phyloP scores from a whole-genome alignment of 2,888 invertebrate species.

The Ophion ellenae region DNA sequence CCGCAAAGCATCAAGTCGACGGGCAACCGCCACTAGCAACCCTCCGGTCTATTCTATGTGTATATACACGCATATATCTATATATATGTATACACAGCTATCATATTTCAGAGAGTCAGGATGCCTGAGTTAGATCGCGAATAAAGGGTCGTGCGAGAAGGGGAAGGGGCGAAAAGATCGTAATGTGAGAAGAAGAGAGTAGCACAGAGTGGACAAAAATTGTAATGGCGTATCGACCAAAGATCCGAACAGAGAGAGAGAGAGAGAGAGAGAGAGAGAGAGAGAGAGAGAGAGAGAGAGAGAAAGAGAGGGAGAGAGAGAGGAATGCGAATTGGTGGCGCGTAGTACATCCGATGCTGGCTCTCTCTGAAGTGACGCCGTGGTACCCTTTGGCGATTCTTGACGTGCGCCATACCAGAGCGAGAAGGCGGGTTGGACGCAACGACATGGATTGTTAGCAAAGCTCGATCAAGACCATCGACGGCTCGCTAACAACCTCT shows the following conservation, averaged over 20 bases:
- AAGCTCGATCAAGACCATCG: constrained; percentile 76
- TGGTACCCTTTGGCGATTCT: constrained; percentile 73
- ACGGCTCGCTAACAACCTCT: constrained; percentile 80
- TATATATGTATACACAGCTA: constrained; percentile 66
- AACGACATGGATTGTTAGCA: constrained; percentile 74
- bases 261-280: constrained; percentile 18
- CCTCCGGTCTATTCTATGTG: constrained; percentile 59
- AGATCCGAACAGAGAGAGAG: constrained; percentile 25
- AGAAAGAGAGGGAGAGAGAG: constrained; percentile 37
- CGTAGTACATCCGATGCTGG: constrained; percentile 73
- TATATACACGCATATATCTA: background rate
- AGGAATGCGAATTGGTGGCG: constrained; percentile 74
- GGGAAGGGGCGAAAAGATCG: constrained; percentile 51
- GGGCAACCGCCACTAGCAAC: constrained; percentile 69
- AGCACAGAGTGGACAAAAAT: constrained; percentile 38
- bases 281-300: no score
- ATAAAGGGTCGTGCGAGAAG: constrained; percentile 58
- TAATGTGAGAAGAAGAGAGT: constrained; percentile 66
- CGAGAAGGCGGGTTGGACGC: constrained; percentile 42
- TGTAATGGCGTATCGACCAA: constrained; percentile 32
- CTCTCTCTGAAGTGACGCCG: constrained; percentile 68
- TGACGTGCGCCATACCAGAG: constrained; percentile 55
- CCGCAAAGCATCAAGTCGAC: constrained; percentile 70
- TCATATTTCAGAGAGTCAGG: constrained; percentile 80
- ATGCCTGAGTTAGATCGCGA: constrained; percentile 61